Evolutionary conservation across 2,113 vertebrate species (phyloP), one percentile per base, ranked within the genome.

Genomic region (Chloroceryle aenea): DNA sequence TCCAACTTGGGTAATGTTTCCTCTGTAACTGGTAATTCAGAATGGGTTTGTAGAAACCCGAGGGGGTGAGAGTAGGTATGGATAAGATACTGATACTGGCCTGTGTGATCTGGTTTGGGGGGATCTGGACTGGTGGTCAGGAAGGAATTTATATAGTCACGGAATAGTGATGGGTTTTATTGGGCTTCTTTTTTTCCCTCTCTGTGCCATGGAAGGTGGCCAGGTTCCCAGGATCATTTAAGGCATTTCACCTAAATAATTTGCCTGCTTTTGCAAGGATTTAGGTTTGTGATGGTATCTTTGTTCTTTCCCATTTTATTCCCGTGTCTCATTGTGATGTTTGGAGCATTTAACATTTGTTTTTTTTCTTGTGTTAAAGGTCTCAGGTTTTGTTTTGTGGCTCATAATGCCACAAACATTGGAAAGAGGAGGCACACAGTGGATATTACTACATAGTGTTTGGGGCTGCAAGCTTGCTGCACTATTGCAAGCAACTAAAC

Each of bases 401-500:
- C 52, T 87, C 8, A 8, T 22, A 81, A 59, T 50, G 21, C 20
- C 48, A 34, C 0, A 0, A 55, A 36, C 19, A 4, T 43, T 36
- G 81, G 62, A 52, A 85, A 43, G 50, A 47, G 20, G 15, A 8
- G 15, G 15, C 20, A 22, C 58, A 6, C 7, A 30, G 14, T 38
- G 27, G 10, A 17, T 36, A 43, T 30, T 87, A 32, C 3, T 63
- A 14, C 27, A 15, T 43, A 27, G 20, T 4, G 4, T 85, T 77
- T 82, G 62, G 23, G 29, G 7, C 20, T 75, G 25, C 47, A 87
- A 73, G 14, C 34, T 89, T 84, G 32, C n/a, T 83, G 14, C 7
- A 4, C 0, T 73, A 13, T 19, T 79, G 11, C 19, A 84, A 55
- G 32, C 40, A 69, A 6, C 20, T 76, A 36, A 42, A n/a, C 12